phyloP scores from a whole-genome alignment of 2,888 invertebrate genomes.

The Perdita meconis region DNA sequence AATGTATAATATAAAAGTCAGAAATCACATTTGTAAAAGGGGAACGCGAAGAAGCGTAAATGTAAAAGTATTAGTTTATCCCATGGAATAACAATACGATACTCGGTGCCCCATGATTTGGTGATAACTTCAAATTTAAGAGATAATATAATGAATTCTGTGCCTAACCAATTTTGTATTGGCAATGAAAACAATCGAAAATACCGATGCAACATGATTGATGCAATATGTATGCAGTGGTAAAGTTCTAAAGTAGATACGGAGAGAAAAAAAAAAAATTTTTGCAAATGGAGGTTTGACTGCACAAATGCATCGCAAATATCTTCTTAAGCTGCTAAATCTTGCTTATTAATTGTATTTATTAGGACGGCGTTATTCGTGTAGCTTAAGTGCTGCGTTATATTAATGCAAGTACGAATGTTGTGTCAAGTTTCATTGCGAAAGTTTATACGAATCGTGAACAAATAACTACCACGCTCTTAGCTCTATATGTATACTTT shows the following conservation, averaged over 20 bases:
- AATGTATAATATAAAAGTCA: background rate
- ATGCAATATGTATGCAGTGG: conserved; percentile 56
- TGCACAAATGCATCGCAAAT: conserved; percentile 78
- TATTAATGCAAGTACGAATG: conserved; percentile 77
- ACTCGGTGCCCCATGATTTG: conserved; percentile 70
- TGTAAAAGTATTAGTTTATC: background rate
- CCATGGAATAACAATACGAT: background rate
- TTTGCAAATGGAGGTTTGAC: conserved; percentile 56
- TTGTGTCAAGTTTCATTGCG: conserved; percentile 75
- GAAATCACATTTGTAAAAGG: conserved; percentile 7
- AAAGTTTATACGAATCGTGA: conserved; percentile 39
- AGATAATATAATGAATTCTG: conserved; percentile 58
- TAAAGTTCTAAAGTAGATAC: conserved; percentile 61
- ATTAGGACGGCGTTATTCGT: conserved; percentile 80
- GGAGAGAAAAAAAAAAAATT: too few species aligned
- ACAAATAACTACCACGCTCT: conserved; percentile 12
- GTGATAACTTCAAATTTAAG: conserved; percentile 64
- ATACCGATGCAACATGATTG: conserved; percentile 53
- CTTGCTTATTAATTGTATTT: conserved; percentile 79
- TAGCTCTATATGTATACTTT: conserved; percentile 43
- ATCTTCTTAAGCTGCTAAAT: conserved; percentile 76
- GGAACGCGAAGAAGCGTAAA: background rate
- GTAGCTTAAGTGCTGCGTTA: conserved; percentile 77
- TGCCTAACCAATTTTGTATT: conserved; percentile 72
- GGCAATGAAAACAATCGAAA: conserved; percentile 64